Base-by-base conservation (phyloP, 2,797 vertebrate species). In the Syngnathus rostellatus region DNA sequence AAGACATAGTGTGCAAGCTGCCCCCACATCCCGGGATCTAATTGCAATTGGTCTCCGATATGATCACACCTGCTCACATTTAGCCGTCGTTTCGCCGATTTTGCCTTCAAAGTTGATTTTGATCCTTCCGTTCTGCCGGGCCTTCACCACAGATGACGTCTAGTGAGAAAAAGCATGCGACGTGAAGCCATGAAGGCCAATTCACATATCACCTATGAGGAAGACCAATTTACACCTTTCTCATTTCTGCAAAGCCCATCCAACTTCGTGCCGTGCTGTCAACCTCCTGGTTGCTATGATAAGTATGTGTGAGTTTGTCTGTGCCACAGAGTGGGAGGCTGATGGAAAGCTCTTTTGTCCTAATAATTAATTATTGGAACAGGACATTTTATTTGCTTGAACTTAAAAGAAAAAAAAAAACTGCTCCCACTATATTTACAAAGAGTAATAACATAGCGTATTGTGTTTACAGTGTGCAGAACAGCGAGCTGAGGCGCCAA, bases 21-120 rank as follows among this genome's bases (percentile, higher is more conserved):
- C 87, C 88, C 87, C 87, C 86, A 77, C 85, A 85, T 90, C 79
- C 77, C 60, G 64, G 82, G 88, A 78, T 80, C 81, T 91, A 92
- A 92, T 91, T 91, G 89, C 85, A 87, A 89, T 88, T 85, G 87
- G 89, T 89, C 88, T 85, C 86, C 74, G 89, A 90, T 90, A 89
- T 87, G 88, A 91, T 91, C 87, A 87, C 89, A 91, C 91, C 90
- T 91, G 91, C 88, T 91, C 86, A 85, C 87, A 81, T 88, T 87
- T 88, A 86, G 89, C 86, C 88, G 88, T 87, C 86, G 88, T 89
- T 87, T 84, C 85, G 67, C 89, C 88, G 88, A 90, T 91, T 91
- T 87, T 88, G 86, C 86, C 88, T 90, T 89, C 84, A 88, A 87
- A 89, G 80, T 85, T 83, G 89, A 84, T 83, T 61, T 62, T 63